Conservation (phyloP, 1,140 invertebrate genomes). For the Zaprionus tsacasi region DNA sequence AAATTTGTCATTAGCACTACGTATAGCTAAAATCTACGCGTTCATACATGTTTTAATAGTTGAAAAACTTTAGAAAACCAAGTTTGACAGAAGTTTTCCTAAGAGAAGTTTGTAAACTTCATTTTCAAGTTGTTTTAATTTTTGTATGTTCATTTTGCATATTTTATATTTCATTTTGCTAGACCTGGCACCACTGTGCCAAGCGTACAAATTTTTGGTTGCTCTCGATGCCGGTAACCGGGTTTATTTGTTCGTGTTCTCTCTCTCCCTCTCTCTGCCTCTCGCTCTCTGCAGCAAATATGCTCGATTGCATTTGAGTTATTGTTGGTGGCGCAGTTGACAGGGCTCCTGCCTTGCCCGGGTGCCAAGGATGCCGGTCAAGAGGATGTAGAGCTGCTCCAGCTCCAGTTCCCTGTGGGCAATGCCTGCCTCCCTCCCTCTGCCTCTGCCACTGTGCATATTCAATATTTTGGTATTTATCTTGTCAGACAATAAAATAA, state of each 20-base stretch:
- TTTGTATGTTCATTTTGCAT: neutral
- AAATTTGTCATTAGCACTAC: no score
- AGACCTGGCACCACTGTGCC: constrained; percentile 24
- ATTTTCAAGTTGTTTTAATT: no score
- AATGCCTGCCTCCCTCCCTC: no score
- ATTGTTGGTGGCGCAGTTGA: constrained; percentile 67
- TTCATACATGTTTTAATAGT: no score
- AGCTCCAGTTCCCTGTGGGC: neutral
- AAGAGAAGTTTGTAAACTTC: no score
- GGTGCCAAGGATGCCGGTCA: constrained; percentile 16
- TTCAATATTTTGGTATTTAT: constrained; percentile 83
- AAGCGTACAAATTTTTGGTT: constrained; percentile 18
- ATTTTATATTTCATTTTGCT: neutral
- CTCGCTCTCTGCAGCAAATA: constrained; percentile 57
- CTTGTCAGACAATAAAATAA: constrained; percentile 82
- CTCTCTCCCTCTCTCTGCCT: neutral
- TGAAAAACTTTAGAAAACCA: no score
- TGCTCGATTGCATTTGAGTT: constrained; percentile 82
- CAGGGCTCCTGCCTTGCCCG: constrained; percentile 35
- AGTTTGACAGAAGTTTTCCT: no score
- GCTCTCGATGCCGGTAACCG: constrained; percentile 39
- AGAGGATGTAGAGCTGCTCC: neutral
- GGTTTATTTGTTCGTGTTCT: constrained; percentile 59
- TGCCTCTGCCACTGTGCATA: constrained; percentile 48
- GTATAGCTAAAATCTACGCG: no score